A percentile compares a stretch with the other conserved stretches of the same genome.
Evolutionary conservation across 2,797 vertebrate genomes (phyloP).

Genomic region (Micropoecilia bifurca): DNA sequence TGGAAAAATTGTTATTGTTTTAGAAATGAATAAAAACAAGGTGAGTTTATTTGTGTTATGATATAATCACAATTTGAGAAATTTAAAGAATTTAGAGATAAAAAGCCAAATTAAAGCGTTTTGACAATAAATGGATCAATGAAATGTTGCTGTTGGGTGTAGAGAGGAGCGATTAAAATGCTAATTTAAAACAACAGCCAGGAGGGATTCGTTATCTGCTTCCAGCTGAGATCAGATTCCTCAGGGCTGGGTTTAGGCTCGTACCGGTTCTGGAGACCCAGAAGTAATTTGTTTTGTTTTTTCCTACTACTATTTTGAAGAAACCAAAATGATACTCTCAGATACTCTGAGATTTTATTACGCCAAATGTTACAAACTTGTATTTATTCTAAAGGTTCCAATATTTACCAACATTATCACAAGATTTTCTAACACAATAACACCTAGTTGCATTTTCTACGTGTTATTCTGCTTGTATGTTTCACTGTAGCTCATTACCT

Average conservation of each 20-base stretch:
- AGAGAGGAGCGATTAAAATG: not conserved
- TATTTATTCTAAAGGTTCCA: not conserved
- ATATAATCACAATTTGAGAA: not conserved
- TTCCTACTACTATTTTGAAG: not conserved
- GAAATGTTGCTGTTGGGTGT: not conserved
- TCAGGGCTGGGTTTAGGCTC: not conserved
- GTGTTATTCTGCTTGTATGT: not conserved
- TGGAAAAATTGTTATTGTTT: not conserved
- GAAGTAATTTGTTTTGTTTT: not conserved
- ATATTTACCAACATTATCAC: not conserved
- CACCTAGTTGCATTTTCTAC: not conserved
- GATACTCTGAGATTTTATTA: no score
- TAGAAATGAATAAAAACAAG: not conserved
- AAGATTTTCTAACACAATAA: not conserved
- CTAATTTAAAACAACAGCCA: not conserved
- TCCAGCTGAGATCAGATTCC: not conserved
- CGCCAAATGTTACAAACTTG: not conserved
- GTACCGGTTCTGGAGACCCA: not conserved
- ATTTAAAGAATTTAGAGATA: not conserved
- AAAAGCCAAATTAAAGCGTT: not conserved
- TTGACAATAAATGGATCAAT: not conserved
- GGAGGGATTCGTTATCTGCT: not conserved
- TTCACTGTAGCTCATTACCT: not conserved
- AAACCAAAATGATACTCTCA: not conserved
- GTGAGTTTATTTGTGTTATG: not conserved